These are phyloP conservation scores for Phylloscopus trochilus DNA, from an alignment of 2,113 vertebrate genomes.

Conservation along the genomic window DNA sequence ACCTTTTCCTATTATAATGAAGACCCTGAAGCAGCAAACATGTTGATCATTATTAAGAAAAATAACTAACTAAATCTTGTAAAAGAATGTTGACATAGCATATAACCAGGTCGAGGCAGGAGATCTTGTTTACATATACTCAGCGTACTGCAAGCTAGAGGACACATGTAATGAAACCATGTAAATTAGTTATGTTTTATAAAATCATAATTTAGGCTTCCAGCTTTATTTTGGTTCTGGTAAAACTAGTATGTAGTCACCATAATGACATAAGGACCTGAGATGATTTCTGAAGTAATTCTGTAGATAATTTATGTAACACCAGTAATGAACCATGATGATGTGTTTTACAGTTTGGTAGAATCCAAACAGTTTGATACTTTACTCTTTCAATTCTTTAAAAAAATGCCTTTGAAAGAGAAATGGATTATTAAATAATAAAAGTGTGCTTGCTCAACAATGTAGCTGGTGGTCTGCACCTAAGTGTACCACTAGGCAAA, in stretches of 20 bases:
- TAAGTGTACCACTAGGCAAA: not conserved
- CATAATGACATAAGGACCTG: not conserved
- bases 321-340: not conserved
- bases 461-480: not conserved
- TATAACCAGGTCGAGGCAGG: not conserved
- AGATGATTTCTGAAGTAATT: not conserved
- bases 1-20: not conserved
- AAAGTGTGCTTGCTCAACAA: not conserved
- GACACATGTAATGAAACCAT: not conserved
- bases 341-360: not conserved
- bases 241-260: not conserved
- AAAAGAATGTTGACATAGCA: not conserved
- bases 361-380: not conserved
- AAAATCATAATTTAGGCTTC: not conserved
- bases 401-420: not conserved
- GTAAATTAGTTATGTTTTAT: not conserved
- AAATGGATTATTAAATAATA: not conserved
- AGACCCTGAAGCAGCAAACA: not conserved
- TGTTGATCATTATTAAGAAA: not conserved
- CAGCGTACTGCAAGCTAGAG: not conserved
- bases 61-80: not conserved
- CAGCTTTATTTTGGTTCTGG: not conserved
- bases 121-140: not conserved
- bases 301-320: not conserved
- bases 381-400: not conserved